Percentiles rank a stretch among this genome's conserved stretches.
These are phyloP conservation scores for Laodelphax striatellus DNA, from an alignment of 1,140 invertebrate genomes.

Conservation along the genomic window DNA sequence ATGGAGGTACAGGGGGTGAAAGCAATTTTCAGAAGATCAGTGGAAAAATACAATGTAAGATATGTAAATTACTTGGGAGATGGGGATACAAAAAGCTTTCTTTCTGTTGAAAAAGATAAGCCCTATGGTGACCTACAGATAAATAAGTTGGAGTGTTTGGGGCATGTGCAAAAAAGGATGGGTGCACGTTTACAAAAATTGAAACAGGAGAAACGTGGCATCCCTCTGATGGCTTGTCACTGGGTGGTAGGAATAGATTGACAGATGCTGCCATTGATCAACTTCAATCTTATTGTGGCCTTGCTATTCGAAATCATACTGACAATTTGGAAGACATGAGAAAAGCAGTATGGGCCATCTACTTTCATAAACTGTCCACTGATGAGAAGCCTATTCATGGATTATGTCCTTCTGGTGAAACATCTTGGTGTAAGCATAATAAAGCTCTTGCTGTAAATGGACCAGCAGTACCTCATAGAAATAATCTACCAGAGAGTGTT, in stretches of 20 bases:
- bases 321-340: slow-evolving; percentile 6
- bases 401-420: slow-evolving; percentile 23
- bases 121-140: slow-evolving; percentile 15
- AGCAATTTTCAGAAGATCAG: slow-evolving; percentile 19
- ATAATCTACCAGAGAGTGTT: slow-evolving; percentile 5
- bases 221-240: neutral
- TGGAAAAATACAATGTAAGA: slow-evolving; percentile 9
- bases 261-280: slow-evolving; percentile 2
- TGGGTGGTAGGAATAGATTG: neutral
- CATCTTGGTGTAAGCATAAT: slow-evolving; percentile 26
- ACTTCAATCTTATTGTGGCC: slow-evolving; percentile 12
- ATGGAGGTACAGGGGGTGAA: slow-evolving; percentile 19
- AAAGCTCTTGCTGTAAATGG: slow-evolving; percentile 17
- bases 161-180: slow-evolving; percentile 17
- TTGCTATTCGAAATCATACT: slow-evolving; percentile 10
- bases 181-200: slow-evolving; percentile 1
- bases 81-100: slow-evolving; percentile 15
- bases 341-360: slow-evolving; percentile 11
- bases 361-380: slow-evolving; percentile 12
- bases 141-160: slow-evolving; percentile 16
- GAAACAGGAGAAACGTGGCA: neutral
- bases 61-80: slow-evolving; percentile 19
- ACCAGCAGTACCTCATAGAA: neutral
- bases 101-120: neutral
- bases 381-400: slow-evolving; percentile 7